Evolutionary conservation across 2,113 vertebrate genomes (phyloP), one percentile per base, ranked within the genome.

Genomic region (Pollachius pollachius): DNA sequence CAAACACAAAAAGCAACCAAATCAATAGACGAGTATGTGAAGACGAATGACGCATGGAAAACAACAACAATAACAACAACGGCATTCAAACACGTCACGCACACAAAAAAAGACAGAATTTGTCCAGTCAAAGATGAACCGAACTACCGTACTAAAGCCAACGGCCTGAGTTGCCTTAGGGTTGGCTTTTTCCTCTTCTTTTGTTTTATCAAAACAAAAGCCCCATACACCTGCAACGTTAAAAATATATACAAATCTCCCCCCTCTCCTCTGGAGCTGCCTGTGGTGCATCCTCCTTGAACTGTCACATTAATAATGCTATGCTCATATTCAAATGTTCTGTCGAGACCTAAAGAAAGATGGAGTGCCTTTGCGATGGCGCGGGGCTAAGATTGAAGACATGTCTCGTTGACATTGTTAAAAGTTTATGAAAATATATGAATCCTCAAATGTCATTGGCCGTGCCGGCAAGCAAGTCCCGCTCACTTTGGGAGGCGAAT

Each of bases 351-450:
- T 93, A 94, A 95, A 96, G 94, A 94, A 96, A 95, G 95, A 96
- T 95, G 93, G 94, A 96, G 93, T 93, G 87, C 92, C 92, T 93
- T 82, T 90, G 94, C 93, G 93, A 91, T 92, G 6, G 41, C 91
- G 90, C 93, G 91, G 92, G 92, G 94, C 94, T 89, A 95, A 96
- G 95, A 96, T 95, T 94, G 95, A 96, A 94, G 95, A 96, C 92
- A 92, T 94, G 93, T 94, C 94, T 94, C 92, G 94, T 93, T 97
- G 96, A 97, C 95, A 96, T 95, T 92, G 90, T 95, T 95, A 93
- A 95, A 96, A 96, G 94, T 96, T 96, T 95, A 96, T 95, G 94
- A 95, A 95, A 95, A 96, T 95, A 96, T 95, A 95, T 94, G 95
- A 95, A 95, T 93, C 92, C 89, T 95, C 92, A 96, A 91, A 91